These are phyloP conservation scores for Brachycybe producta DNA, from an alignment of 2,888 invertebrate genomes.

Conservation along the genomic window DNA sequence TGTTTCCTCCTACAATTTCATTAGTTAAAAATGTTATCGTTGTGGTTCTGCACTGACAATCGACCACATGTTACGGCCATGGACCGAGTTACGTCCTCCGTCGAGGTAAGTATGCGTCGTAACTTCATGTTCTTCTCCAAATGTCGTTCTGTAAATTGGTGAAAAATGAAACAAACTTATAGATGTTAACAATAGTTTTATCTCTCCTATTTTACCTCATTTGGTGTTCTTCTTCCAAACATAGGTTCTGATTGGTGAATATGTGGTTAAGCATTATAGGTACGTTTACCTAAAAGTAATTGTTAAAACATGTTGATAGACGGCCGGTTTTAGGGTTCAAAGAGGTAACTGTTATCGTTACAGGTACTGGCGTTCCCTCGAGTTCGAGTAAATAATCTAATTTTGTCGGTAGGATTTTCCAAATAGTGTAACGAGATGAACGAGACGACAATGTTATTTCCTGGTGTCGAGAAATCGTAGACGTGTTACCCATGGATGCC, in stretches of 20 bases:
- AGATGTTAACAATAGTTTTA: no score
- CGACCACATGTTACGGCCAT: slow-evolving; percentile 5
- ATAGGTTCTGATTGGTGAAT: slow-evolving; percentile 3
- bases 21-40: no score
- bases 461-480: background rate
- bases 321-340: background rate
- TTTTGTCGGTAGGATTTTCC: background rate
- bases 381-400: background rate
- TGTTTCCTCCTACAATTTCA: no score
- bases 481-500: background rate
- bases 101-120: background rate
- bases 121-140: slow-evolving; percentile 2
- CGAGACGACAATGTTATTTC: background rate
- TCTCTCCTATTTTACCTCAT: background rate
- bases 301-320: background rate
- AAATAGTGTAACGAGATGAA: background rate
- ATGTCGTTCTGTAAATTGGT: background rate
- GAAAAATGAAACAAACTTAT: background rate
- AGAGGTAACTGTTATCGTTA: background rate
- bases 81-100: background rate
- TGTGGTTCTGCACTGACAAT: background rate
- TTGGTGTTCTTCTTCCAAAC: background rate
- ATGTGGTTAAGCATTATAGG: background rate
- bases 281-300: slow-evolving; percentile 1
- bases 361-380: slow-evolving; percentile 4